Percentiles rank a stretch among this genome's conserved stretches.
Conservation (phyloP, 2,113 vertebrate species). For the Myotis brandtii region DNA sequence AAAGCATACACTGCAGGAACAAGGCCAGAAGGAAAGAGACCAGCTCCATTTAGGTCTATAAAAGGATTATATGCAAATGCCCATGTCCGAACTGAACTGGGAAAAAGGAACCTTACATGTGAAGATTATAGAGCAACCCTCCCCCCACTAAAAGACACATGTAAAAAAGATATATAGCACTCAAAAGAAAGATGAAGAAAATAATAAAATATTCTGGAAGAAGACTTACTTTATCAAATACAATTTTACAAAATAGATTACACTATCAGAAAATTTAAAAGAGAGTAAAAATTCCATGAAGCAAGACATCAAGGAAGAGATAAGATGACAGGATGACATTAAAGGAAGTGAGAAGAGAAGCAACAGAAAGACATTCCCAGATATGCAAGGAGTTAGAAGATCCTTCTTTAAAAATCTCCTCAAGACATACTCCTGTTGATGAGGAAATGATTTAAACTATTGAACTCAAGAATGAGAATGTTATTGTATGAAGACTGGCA, state of each 20-base stretch:
- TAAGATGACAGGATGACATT: too few relatives aligned
- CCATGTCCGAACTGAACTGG: background rate
- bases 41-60: background rate
- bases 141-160: background rate
- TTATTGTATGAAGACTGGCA: background rate
- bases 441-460: background rate
- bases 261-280: background rate
- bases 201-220: background rate
- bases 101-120: background rate
- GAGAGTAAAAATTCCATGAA: background rate
- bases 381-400: background rate
- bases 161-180: accelerated
- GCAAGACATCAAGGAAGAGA: background rate
- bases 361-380: background rate
- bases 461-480: background rate
- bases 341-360: background rate
- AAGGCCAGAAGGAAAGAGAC: background rate
- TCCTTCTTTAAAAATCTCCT: background rate
- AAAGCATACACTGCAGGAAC: accelerated
- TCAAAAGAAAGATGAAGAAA: background rate
- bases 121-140: background rate
- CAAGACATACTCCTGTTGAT: background rate
- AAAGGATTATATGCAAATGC: background rate
- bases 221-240: background rate
- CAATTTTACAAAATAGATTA: background rate